Conservation (phyloP, 1,140 invertebrate genomes). For the Drosophila aff. region DNA sequence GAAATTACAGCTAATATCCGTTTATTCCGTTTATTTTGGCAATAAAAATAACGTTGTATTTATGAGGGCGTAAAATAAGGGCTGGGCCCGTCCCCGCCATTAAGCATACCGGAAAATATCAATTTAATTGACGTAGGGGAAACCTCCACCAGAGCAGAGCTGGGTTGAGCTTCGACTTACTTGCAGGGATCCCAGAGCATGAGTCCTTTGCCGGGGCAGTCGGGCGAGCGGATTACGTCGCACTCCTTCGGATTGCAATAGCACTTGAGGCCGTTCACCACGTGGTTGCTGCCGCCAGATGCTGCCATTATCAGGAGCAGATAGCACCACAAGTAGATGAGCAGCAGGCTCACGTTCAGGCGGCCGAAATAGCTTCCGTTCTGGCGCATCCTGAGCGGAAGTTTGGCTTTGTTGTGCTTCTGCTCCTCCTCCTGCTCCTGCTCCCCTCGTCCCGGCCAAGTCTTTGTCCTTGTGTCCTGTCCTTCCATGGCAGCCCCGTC, state of each 20-base stretch:
- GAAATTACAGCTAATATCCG: slow-evolving; percentile 21
- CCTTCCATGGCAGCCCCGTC: slow-evolving; percentile 6
- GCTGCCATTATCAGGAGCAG: slow-evolving; percentile 82
- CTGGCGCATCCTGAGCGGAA: slow-evolving; percentile 74
- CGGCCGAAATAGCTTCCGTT: slow-evolving; percentile 83
- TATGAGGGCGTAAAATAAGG: not conserved
- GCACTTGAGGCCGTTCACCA: slow-evolving; percentile 85
- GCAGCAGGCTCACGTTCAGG: slow-evolving; percentile 78
- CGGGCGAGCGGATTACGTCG: slow-evolving; percentile 86
- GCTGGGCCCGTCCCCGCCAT: not conserved
- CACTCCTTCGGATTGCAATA: slow-evolving; percentile 87
- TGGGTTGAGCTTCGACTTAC: slow-evolving; percentile 76
- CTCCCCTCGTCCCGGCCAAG: not conserved
- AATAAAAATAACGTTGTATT: slow-evolving; percentile 42
- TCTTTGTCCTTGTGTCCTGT: slow-evolving; percentile 47
- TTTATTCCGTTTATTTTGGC: not conserved
- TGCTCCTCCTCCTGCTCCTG: slow-evolving; percentile 34
- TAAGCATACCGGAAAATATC: slow-evolving; percentile 20
- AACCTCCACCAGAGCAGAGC: no score
- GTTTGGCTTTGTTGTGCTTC: slow-evolving; percentile 65
- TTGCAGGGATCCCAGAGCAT: slow-evolving; percentile 87
- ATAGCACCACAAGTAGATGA: slow-evolving; percentile 84
- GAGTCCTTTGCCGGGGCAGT: slow-evolving; percentile 86
- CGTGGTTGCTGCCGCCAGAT: slow-evolving; percentile 76
- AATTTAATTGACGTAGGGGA: slow-evolving; percentile 20